Percentiles rank a stretch among this genome's conserved stretches.
Conservation (phyloP, 2,797 vertebrate species). For the Mycteria americana region DNA sequence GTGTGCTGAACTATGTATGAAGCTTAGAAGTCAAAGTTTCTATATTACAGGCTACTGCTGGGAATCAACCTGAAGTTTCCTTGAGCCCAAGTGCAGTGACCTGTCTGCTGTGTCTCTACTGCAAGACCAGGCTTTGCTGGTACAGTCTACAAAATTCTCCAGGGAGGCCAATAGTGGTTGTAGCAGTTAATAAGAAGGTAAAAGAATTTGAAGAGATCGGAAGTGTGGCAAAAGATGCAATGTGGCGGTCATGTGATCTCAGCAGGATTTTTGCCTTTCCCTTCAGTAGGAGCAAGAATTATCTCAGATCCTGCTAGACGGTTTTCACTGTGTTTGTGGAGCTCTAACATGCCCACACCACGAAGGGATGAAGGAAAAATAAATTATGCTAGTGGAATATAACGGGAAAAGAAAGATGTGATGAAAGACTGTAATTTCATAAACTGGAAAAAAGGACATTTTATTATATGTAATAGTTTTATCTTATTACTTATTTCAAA, state of each 20-base stretch:
- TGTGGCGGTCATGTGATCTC: not conserved
- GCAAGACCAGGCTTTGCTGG: not conserved
- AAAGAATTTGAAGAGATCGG: not conserved
- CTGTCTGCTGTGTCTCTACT: not conserved
- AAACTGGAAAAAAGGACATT: not conserved
- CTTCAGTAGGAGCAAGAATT: not conserved
- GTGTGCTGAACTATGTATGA: not conserved
- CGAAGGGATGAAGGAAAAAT: not conserved
- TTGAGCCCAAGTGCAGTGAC: not conserved
- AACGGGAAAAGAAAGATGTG: not conserved
- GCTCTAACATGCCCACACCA: not conserved
- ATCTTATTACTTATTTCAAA: not conserved
- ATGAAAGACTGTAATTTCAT: not conserved
- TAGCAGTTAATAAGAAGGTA: not conserved
- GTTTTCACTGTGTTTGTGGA: not conserved
- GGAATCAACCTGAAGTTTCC: not conserved
- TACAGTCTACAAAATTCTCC: not conserved
- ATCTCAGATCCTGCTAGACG: not conserved
- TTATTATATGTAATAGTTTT: not conserved
- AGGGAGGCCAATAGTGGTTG: not conserved
- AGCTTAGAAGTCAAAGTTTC: not conserved
- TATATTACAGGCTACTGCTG: fast-evolving
- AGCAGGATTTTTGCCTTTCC: not conserved
- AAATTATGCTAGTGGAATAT: not conserved
- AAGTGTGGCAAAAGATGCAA: not conserved